These are phyloP conservation scores for Charaxes varanes DNA, from an alignment of 1,140 invertebrate species.

Conservation along the genomic window DNA sequence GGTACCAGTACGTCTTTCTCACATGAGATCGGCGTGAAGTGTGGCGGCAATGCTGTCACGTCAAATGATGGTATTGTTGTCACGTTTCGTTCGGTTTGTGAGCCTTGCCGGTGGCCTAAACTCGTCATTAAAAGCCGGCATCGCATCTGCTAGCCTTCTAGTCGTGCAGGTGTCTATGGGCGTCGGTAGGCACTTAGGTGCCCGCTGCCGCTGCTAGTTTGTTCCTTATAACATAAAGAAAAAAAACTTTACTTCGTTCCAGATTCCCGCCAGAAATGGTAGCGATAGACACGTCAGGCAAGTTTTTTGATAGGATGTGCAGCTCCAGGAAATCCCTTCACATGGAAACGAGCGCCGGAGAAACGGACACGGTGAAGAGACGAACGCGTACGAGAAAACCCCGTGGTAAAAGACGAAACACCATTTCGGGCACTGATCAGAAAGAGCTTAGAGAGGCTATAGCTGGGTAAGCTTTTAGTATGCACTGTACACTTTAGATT, in stretches of 20 bases:
- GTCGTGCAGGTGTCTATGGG: too few relatives aligned
- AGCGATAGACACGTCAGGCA: slow-evolving; percentile 89
- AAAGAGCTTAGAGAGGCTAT: slow-evolving; percentile 88
- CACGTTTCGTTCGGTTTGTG: too few relatives aligned
- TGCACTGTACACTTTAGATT: slow-evolving; percentile 54
- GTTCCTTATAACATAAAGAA: too few relatives aligned
- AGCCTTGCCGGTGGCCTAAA: too few relatives aligned
- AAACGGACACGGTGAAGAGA: slow-evolving; percentile 78
- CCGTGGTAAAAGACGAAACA: slow-evolving; percentile 89
- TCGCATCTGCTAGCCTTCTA: too few relatives aligned
- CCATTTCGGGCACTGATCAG: slow-evolving; percentile 90
- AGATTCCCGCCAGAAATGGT: slow-evolving; percentile 92
- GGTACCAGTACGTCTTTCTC: too few relatives aligned
- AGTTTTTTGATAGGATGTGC: slow-evolving; percentile 90
- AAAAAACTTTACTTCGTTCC: slow-evolving; percentile 19
- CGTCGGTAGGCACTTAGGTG: too few relatives aligned
- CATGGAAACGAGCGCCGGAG: slow-evolving; percentile 69
- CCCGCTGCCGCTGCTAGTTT: too few relatives aligned
- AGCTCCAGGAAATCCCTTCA: slow-evolving; percentile 86
- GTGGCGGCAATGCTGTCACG: too few relatives aligned
- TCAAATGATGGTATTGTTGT: too few relatives aligned
- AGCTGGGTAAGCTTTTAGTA: slow-evolving; percentile 80
- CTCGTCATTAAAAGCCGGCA: too few relatives aligned
- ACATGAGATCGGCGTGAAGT: too few relatives aligned
- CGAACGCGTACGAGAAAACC: slow-evolving; percentile 83